These are phyloP conservation scores for Panopea generosa DNA, from an alignment of 2,888 invertebrate species.

Conservation along the genomic window DNA sequence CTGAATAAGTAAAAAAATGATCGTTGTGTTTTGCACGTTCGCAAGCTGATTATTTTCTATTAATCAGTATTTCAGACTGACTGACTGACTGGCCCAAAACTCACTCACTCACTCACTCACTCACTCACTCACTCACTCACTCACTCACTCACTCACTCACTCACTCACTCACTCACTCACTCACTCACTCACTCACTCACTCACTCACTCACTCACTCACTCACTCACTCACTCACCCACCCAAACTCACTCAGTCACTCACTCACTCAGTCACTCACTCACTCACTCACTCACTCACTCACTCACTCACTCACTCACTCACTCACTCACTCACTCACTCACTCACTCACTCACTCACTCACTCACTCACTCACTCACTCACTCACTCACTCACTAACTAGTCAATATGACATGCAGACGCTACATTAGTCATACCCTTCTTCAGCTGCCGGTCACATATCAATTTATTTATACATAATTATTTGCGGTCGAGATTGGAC, in stretches of 20 bases:
- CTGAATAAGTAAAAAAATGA: no score
- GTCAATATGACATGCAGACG: no score
- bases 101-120: conserved; percentile 15
- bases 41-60: no score
- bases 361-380: conserved; percentile 31
- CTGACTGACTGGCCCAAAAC: no score
- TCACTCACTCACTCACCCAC: conserved; percentile 18
- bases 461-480: no score
- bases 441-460: no score
- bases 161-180: conserved; percentile 19
- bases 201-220: conserved; percentile 12
- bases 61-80: no score
- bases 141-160: conserved; percentile 19
- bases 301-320: conserved; percentile 25
- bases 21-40: no score
- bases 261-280: conserved; percentile 22
- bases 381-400: conserved; percentile 29
- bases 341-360: conserved; percentile 31
- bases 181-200: conserved; percentile 19
- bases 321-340: conserved; percentile 28
- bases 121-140: conserved; percentile 19
- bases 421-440: no score
- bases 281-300: conserved; percentile 25
- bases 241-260: conserved; percentile 12
- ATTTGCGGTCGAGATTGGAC: no score